These are phyloP conservation scores for Pangasius macronema DNA, from an alignment of 2,797 vertebrate species.

Conservation along the genomic window DNA sequence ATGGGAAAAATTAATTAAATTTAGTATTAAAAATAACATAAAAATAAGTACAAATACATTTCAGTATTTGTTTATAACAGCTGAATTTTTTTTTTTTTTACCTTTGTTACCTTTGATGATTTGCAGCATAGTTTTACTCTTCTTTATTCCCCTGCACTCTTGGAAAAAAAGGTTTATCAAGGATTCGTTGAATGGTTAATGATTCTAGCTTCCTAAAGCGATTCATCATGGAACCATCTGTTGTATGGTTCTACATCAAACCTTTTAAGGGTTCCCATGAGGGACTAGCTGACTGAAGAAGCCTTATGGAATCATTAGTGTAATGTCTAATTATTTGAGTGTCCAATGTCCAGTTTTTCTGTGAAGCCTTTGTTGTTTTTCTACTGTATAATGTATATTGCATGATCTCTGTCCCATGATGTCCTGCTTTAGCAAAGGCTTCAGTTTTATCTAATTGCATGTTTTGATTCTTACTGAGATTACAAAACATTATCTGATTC, in stretches of 20 bases:
- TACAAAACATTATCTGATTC: slow-evolving; percentile 3
- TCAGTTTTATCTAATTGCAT: neutral
- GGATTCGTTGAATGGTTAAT: neutral
- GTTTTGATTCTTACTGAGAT: neutral
- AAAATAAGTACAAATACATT: no score
- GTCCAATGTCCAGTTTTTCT: neutral
- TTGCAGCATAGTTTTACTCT: neutral
- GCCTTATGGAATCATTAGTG: neutral
- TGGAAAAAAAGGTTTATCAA: neutral
- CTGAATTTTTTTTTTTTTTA: neutral
- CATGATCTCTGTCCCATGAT: neutral
- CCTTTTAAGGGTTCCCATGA: neutral
- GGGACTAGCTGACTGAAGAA: neutral
- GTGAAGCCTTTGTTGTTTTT: neutral
- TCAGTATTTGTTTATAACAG: no score
- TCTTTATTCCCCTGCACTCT: neutral
- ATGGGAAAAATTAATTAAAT: neutral
- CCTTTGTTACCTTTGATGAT: neutral
- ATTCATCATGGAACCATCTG: neutral
- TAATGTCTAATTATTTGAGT: neutral
- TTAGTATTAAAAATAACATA: no score
- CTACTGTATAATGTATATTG: neutral
- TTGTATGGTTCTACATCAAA: neutral
- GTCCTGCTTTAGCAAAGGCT: neutral
- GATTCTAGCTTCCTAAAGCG: neutral